Conservation (phyloP, 2,797 vertebrate species). For the Garrulus glandarius region DNA sequence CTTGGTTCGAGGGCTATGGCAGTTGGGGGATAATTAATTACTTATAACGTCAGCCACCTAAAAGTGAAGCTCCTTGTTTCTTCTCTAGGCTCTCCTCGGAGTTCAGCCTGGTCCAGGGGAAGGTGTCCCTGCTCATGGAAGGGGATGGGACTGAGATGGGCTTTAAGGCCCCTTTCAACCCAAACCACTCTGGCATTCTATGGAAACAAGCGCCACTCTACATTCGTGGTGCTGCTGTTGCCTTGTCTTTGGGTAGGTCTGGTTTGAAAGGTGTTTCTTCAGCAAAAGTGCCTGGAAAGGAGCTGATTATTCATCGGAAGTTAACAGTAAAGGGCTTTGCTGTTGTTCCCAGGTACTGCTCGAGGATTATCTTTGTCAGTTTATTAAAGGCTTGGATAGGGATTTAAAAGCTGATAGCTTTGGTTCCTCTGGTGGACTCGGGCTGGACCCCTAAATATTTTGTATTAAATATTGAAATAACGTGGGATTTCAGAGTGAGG, state of each 20-base stretch:
- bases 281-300: background rate
- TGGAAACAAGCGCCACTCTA: background rate
- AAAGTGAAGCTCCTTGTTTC: background rate
- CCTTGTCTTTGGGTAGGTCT: background rate
- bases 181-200: background rate
- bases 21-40: background rate
- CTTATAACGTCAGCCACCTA: background rate
- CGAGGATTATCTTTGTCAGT: background rate
- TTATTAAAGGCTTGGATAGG: background rate
- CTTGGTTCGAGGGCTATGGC: background rate
- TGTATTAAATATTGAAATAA: background rate
- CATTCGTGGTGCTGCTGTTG: background rate
- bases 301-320: background rate
- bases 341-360: background rate
- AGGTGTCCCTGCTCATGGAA: background rate
- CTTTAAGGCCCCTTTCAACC: background rate
- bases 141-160: background rate
- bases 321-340: background rate
- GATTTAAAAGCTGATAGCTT: background rate
- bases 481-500: background rate
- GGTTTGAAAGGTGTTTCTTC: background rate
- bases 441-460: background rate
- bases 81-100: background rate
- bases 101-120: background rate
- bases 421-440: background rate